Evolutionary conservation across 1,140 invertebrate species (phyloP).

Genomic region (Magallana gigas): DNA sequence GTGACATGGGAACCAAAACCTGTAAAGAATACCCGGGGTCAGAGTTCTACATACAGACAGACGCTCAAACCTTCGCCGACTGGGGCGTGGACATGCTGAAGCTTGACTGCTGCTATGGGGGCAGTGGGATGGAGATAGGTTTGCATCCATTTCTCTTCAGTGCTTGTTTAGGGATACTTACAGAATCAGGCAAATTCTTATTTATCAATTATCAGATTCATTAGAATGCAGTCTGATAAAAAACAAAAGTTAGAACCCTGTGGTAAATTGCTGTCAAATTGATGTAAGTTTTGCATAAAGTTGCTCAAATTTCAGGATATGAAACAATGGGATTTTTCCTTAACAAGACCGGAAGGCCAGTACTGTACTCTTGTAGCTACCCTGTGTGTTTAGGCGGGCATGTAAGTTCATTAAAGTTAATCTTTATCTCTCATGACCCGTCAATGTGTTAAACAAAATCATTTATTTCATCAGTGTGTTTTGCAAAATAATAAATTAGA

Average conservation of each 20-base stretch:
- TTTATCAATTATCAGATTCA: too few species aligned
- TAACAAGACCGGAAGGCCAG: conserved; percentile 91
- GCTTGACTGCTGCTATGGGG: conserved; percentile 95
- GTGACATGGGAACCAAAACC: conserved; percentile 96
- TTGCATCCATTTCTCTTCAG: neutral
- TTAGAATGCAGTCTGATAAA: too few species aligned
- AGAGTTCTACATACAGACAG: conserved; percentile 89
- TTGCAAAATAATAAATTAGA: too few species aligned
- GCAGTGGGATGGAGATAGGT: conserved; percentile 80
- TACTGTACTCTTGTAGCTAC: conserved; percentile 90
- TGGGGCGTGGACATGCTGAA: conserved; percentile 99
- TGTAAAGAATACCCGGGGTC: conserved; percentile 96
- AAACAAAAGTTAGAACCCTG: neutral
- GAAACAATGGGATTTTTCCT: conserved; percentile 92
- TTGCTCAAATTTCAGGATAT: conserved; percentile 83
- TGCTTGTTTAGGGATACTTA: too few species aligned
- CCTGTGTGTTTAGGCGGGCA: conserved; percentile 42
- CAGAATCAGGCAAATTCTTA: too few species aligned
- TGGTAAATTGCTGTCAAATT: neutral
- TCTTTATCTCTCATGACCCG: neutral
- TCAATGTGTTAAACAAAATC: neutral
- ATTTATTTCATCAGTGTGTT: neutral
- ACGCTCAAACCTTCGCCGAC: conserved; percentile 93
- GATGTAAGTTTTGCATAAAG: neutral
- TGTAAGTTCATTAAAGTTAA: neutral